Evolutionary conservation across 1,140 invertebrate species (phyloP).

Genomic region (Helicoverpa zea): DNA sequence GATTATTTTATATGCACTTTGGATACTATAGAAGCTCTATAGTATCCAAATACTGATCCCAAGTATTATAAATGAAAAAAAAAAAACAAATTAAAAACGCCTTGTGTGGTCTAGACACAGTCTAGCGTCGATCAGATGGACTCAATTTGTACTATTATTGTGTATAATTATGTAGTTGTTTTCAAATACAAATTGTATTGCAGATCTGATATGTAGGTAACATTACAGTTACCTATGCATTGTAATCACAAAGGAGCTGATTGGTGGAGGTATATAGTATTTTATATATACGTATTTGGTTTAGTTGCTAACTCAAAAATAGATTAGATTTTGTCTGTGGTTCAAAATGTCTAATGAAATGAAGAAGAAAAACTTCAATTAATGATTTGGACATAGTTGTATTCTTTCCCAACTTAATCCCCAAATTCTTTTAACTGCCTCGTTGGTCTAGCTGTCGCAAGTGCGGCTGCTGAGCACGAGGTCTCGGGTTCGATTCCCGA

Average conservation of each 20-base stretch:
- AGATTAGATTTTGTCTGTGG: not conserved
- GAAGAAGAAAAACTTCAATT: not conserved
- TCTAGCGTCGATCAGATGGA: not conserved
- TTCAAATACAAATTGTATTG: conserved; percentile 1
- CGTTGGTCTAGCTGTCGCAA: no score
- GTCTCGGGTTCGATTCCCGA: no score
- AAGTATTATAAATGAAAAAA: not conserved
- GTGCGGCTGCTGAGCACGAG: no score
- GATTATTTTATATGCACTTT: no score
- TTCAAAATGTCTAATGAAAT: not conserved
- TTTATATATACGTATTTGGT: not conserved
- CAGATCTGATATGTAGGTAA: not conserved
- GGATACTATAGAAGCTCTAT: no score
- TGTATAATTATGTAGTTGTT: conserved; percentile 6
- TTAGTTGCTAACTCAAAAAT: not conserved
- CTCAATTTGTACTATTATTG: not conserved
- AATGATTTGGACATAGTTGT: no score
- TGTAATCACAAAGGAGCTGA: no score
- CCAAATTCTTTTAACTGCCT: no score
- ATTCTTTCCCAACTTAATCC: no score
- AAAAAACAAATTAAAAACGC: not conserved
- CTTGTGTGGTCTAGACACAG: not conserved
- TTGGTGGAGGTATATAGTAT: no score
- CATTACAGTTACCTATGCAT: no score
- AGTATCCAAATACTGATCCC: no score